These are phyloP conservation scores for Anser cygnoides DNA, from an alignment of 2,113 vertebrate species.

Conservation along the genomic window DNA sequence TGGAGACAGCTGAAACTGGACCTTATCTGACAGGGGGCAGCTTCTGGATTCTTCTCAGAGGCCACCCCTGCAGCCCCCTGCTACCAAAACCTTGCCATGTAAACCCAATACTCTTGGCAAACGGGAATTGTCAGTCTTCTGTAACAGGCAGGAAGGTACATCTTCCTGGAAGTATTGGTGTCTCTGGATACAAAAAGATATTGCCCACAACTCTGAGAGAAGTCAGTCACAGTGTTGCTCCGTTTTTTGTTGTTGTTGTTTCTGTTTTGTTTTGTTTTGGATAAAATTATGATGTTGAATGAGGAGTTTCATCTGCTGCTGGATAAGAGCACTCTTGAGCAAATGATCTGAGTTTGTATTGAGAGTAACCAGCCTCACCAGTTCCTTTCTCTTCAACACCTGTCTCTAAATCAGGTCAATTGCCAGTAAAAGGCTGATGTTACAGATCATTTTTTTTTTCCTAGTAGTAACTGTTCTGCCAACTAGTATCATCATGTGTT, in stretches of 20 bases:
- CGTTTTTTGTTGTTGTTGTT: too few species aligned
- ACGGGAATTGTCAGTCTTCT: not conserved
- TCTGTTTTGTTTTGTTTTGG: not conserved
- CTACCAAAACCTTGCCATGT: too few species aligned
- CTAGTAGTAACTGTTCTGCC: not conserved
- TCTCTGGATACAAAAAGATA: not conserved
- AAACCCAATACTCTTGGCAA: too few species aligned
- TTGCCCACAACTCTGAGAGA: not conserved
- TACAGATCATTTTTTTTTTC: not conserved
- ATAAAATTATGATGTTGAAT: not conserved
- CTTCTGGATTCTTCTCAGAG: too few species aligned
- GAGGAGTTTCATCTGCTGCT: not conserved
- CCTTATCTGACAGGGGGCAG: too few species aligned
- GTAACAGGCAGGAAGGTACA: rapidly evolving
- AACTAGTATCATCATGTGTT: not conserved
- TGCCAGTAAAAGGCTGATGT: not conserved
- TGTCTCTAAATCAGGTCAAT: not conserved
- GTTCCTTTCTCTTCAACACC: not conserved
- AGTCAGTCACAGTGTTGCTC: not conserved
- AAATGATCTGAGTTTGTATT: not conserved
- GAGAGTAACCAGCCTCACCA: not conserved
- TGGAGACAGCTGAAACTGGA: too few species aligned
- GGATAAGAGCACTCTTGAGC: not conserved
- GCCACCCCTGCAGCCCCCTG: too few species aligned
- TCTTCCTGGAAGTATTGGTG: not conserved